A percentile compares a stretch with the other conserved stretches of the same genome.
Conservation (phyloP, 2,888 invertebrate species). For the Diaphora mendica region DNA sequence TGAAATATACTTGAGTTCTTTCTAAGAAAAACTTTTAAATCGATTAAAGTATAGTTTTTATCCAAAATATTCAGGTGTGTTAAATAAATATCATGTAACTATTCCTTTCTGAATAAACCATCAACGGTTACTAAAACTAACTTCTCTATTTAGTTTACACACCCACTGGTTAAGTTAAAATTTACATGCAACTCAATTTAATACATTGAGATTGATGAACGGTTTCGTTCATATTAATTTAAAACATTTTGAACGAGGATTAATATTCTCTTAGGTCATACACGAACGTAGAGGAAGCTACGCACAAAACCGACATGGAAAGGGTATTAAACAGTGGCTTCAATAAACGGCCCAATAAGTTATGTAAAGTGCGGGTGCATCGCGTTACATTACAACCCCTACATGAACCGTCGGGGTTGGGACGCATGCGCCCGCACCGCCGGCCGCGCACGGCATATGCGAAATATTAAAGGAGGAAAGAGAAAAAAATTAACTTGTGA, state of each 20-base stretch:
- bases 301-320: slow-evolving; percentile 81
- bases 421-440: slow-evolving; percentile 84
- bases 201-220: slow-evolving; percentile 75
- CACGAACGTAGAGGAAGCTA: slow-evolving; percentile 71
- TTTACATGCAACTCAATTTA: slow-evolving; percentile 45
- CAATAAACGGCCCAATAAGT: slow-evolving; percentile 85
- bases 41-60: slow-evolving; percentile 16
- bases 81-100: slow-evolving; percentile 12
- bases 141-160: slow-evolving; percentile 38
- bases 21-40: slow-evolving; percentile 21
- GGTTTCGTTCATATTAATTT: slow-evolving; percentile 64
- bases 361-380: slow-evolving; percentile 86
- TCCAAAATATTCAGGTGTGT: neutral
- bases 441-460: slow-evolving; percentile 84
- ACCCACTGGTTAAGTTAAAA: slow-evolving; percentile 29
- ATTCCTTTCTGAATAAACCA: slow-evolving; percentile 17
- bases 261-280: slow-evolving; percentile 70
- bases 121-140: slow-evolving; percentile 44
- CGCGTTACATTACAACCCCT: slow-evolving; percentile 84
- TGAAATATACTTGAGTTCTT: slow-evolving; percentile 20
- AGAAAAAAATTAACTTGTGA: slow-evolving; percentile 87
- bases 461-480: slow-evolving; percentile 87
- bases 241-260: slow-evolving; percentile 74
- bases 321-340: slow-evolving; percentile 84
- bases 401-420: slow-evolving; percentile 67